Evolutionary conservation across 1,140 invertebrate species (phyloP), one percentile per base, ranked within the genome.

Genomic region (Acyrthosiphon pisum): DNA sequence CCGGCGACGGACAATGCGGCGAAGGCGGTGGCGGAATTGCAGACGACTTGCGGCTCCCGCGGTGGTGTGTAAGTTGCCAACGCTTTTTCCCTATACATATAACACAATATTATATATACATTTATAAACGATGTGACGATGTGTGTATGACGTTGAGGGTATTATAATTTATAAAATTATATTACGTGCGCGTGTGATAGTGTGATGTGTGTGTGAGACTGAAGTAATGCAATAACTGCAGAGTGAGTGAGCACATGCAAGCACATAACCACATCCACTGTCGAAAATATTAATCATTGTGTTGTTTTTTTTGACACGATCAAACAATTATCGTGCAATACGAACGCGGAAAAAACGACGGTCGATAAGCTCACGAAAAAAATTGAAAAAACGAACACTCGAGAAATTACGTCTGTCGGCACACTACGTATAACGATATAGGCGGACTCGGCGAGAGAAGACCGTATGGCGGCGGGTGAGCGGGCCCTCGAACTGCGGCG

Each of bases 401-500:
- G 30, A 20, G 46, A 50, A 76, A n/a, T n/a, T n/a, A 76, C 60
- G 60, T 76, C 60, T 14, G 14, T 76, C 60, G 60, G 60, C 60
- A 14, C 60, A 76, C 11, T 23, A n/a, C 60, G 60, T n/a, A 53
- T 6, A n/a, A 18, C n/a, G 1, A 9, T 11, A 11, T 60, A 30
- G 60, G 60, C 60, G 60, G n/a, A 76, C 60, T 76, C 60, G 60
- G 30, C 30, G 60, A 30, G 60, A 76, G n/a, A 76, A 76, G 60
- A 76, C 60, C 60, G 60, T n/a, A n/a, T n/a, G 60, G n/a, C 60
- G 60, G 60, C 60, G 60, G 60, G n/a, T 76, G 60, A 76, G 60
- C 60, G 60, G 60, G 60, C 30, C 60, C 60, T 76, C 60, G 14
- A 50, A 76, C 60, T 76, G 60, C 60, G 60, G 60, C 60, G 60